A percentile compares a stretch with the other conserved stretches of the same genome.
These are phyloP conservation scores for Melanargia galathea DNA, from an alignment of 2,888 invertebrate species.

Conservation along the genomic window DNA sequence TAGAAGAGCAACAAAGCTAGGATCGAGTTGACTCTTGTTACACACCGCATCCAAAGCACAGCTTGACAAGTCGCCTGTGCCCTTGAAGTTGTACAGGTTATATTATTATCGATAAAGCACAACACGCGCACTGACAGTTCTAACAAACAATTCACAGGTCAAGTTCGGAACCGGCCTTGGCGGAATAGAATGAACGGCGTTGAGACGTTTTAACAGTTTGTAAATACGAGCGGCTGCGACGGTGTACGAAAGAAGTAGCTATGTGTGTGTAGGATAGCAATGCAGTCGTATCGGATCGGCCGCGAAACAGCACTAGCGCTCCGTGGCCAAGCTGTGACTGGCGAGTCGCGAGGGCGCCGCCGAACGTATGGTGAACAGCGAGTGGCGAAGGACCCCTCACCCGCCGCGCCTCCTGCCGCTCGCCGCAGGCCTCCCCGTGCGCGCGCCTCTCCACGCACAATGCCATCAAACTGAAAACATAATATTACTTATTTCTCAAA, in stretches of 20 bases:
- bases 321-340: slow-evolving; percentile 67
- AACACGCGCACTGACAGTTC: slow-evolving; percentile 80
- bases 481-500: slow-evolving; percentile 8
- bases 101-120: slow-evolving; percentile 81
- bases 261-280: slow-evolving; percentile 60
- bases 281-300: slow-evolving; percentile 55
- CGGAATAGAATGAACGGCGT: slow-evolving; percentile 52
- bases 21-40: slow-evolving; percentile 57
- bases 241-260: slow-evolving; percentile 52
- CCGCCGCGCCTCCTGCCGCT: slow-evolving; percentile 51
- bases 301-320: slow-evolving; percentile 55
- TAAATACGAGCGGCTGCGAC: slow-evolving; percentile 49
- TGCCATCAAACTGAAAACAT: slow-evolving; percentile 39
- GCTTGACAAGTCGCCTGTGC: slow-evolving; percentile 61
- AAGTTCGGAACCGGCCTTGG: slow-evolving; percentile 67
- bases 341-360: slow-evolving; percentile 68
- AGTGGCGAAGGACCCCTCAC: slow-evolving; percentile 63
- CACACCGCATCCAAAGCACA: slow-evolving; percentile 68
- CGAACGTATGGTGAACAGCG: slow-evolving; percentile 46
- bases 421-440: slow-evolving; percentile 60
- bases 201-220: slow-evolving; percentile 51
- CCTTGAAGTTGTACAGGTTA: slow-evolving; percentile 81
- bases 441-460: slow-evolving; percentile 68
- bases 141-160: slow-evolving; percentile 76
- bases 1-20: slow-evolving; percentile 61